Percentiles rank a stretch among this genome's conserved stretches.
These are phyloP conservation scores for Drosophila punjabiensis DNA, from an alignment of 1,140 invertebrate species.

Conservation along the genomic window DNA sequence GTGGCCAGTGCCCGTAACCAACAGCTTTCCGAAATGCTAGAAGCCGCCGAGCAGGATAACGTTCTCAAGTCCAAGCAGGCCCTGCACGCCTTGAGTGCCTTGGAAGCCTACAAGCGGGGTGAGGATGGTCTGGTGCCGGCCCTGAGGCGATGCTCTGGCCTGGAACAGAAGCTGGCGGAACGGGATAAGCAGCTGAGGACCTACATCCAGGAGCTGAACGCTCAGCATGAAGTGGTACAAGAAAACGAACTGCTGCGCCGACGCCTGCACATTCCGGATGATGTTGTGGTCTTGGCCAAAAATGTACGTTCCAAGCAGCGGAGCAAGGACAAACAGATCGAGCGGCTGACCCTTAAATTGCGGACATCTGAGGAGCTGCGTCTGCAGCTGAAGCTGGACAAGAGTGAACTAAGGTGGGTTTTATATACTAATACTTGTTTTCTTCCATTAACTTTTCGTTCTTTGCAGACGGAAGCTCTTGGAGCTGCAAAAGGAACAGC, in stretches of 20 bases:
- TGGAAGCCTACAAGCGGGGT: constrained; percentile 76
- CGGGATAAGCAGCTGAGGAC: constrained; percentile 74
- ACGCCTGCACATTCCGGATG: constrained; percentile 76
- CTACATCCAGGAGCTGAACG: constrained; percentile 77
- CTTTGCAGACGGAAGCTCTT: constrained; percentile 44
- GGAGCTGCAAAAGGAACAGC: constrained; percentile 33
- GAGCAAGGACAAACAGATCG: constrained; percentile 83
- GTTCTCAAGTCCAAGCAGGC: constrained; percentile 82
- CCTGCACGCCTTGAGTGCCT: constrained; percentile 66
- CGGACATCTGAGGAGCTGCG: constrained; percentile 82
- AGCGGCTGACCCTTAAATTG: constrained; percentile 75
- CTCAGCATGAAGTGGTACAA: constrained; percentile 73
- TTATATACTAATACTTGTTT: neutral
- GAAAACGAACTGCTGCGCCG: constrained; percentile 76
- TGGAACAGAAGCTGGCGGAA: constrained; percentile 75
- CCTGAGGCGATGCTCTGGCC: constrained; percentile 64
- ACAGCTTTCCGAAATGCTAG: constrained; percentile 77
- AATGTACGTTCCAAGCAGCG: constrained; percentile 75
- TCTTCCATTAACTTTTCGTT: neutral
- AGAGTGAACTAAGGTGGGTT: constrained; percentile 70
- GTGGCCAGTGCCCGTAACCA: constrained; percentile 51
- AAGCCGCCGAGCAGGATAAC: constrained; percentile 81
- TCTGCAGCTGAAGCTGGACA: constrained; percentile 82
- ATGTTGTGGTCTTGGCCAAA: constrained; percentile 73
- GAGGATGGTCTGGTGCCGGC: constrained; percentile 77